Percentiles rank a stretch among this genome's conserved stretches.
These are phyloP conservation scores for Pocillopora damicornis DNA, from an alignment of 64 coral and sea anemone species.

Conservation along the genomic window DNA sequence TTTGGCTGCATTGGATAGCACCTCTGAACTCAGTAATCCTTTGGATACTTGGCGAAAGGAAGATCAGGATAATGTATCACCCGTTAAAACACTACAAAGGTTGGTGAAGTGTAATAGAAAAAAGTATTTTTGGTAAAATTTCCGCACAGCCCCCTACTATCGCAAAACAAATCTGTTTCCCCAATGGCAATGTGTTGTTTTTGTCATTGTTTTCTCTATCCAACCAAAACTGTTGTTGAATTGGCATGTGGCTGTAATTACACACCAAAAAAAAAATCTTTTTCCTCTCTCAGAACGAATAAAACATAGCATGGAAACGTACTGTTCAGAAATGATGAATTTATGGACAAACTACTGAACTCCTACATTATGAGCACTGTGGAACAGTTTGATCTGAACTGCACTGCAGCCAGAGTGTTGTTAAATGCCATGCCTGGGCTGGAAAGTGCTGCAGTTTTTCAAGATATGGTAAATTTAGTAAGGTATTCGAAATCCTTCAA, in stretches of 20 bases:
- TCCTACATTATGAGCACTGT: conserved; percentile 74
- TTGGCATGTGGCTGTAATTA: too few relatives aligned
- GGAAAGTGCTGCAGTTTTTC: conserved; percentile 82
- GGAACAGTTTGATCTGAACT: conserved; percentile 87
- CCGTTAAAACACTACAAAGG: conserved; percentile 71
- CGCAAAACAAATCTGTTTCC: conserved; percentile 4
- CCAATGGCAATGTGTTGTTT: background rate
- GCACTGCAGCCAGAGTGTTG: conserved; percentile 72
- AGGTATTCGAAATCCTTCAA: too few relatives aligned
- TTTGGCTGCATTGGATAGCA: conserved; percentile 84
- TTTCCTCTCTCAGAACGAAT: too few relatives aligned
- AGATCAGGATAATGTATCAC: conserved; percentile 57
- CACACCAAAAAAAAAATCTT: too few relatives aligned
- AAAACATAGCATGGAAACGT: too few relatives aligned
- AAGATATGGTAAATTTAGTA: conserved; percentile 62
- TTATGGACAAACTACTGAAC: conserved; percentile 84
- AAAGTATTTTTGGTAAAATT: background rate
- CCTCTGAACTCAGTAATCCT: conserved; percentile 54
- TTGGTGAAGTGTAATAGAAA: background rate
- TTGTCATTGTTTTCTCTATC: too few relatives aligned
- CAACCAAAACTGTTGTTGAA: too few relatives aligned
- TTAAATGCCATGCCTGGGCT: conserved; percentile 80
- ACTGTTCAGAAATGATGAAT: conserved; percentile 88
- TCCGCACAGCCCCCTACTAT: background rate
- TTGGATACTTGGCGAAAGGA: conserved; percentile 81